phyloP scores from a whole-genome alignment of 1,140 invertebrate species.

The Drosophila setifemur region DNA sequence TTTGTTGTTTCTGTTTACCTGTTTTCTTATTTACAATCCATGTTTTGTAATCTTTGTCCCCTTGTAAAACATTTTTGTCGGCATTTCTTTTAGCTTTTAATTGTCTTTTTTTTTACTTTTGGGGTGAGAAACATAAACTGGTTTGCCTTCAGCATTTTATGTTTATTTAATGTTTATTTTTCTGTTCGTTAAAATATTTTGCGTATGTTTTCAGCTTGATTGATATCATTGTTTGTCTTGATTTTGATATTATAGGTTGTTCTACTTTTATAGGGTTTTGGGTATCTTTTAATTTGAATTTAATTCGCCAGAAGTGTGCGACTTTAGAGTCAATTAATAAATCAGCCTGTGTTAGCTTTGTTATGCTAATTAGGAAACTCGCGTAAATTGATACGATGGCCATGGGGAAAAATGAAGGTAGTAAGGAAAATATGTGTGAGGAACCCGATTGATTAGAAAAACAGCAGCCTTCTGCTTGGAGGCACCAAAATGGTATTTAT shows the following conservation, averaged over 20 bases:
- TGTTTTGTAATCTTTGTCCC: slow-evolving; percentile 5
- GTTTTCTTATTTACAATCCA: slow-evolving; percentile 11
- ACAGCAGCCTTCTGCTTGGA: slow-evolving; percentile 22
- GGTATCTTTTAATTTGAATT: slow-evolving; percentile 24
- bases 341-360: slow-evolving; percentile 55
- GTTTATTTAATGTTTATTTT: slow-evolving; percentile 5
- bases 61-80: slow-evolving; percentile 36
- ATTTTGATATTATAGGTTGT: slow-evolving; percentile 1
- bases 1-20: slow-evolving; percentile 9
- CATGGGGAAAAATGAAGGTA: not conserved
- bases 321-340: slow-evolving; percentile 38
- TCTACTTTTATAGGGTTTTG: slow-evolving; percentile 21
- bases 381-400: slow-evolving; percentile 23
- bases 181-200: too few relatives aligned
- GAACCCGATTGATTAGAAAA: not conserved
- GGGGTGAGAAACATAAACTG: slow-evolving; percentile 17
- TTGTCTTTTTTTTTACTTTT: not conserved
- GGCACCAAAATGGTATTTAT: slow-evolving; percentile 14
- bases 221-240: slow-evolving; percentile 22
- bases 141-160: slow-evolving; percentile 13
- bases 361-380: slow-evolving; percentile 53
- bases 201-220: slow-evolving; percentile 15
- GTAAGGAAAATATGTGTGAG: slow-evolving; percentile 16
- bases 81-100: slow-evolving; percentile 47
- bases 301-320: slow-evolving; percentile 22